Percentiles rank a stretch among this genome's conserved stretches.
These are phyloP conservation scores for Cyanocitta stelleri DNA, from an alignment of 2,113 vertebrate genomes.

Conservation along the genomic window DNA sequence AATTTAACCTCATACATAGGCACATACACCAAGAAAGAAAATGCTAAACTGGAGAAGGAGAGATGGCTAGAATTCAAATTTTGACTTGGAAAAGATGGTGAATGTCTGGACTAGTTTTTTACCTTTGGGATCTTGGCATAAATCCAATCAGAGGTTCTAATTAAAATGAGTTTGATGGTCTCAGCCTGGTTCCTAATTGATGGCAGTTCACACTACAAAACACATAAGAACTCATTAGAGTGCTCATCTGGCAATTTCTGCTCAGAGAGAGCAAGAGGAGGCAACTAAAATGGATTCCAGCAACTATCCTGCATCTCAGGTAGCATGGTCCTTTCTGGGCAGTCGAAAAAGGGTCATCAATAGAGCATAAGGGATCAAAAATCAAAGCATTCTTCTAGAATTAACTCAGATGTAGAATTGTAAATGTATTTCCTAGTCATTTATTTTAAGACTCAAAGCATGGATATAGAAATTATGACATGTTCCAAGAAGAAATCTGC, in stretches of 20 bases:
- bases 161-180: slow-evolving; percentile 52
- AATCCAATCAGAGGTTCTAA: slow-evolving; percentile 52
- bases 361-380: not conserved
- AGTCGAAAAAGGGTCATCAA: not conserved
- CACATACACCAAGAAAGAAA: not conserved
- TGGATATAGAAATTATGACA: not conserved
- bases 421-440: not conserved
- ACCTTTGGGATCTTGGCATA: slow-evolving; percentile 32
- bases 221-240: not conserved
- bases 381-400: not conserved
- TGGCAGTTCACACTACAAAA: slow-evolving; percentile 35
- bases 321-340: not conserved
- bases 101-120: not conserved
- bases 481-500: not conserved
- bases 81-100: not conserved
- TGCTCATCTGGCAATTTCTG: slow-evolving; percentile 24
- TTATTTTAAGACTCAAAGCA: not conserved
- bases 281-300: not conserved
- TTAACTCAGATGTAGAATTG: not conserved
- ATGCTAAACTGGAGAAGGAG: not conserved
- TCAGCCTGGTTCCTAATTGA: slow-evolving; percentile 39
- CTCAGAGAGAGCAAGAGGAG: not conserved
- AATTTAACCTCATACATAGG: not conserved
- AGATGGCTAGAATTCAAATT: slow-evolving; percentile 5
- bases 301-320: not conserved